Evolutionary conservation across 2,113 vertebrate genomes (phyloP), one percentile per base, ranked within the genome.

Genomic region (Numenius arquata): DNA sequence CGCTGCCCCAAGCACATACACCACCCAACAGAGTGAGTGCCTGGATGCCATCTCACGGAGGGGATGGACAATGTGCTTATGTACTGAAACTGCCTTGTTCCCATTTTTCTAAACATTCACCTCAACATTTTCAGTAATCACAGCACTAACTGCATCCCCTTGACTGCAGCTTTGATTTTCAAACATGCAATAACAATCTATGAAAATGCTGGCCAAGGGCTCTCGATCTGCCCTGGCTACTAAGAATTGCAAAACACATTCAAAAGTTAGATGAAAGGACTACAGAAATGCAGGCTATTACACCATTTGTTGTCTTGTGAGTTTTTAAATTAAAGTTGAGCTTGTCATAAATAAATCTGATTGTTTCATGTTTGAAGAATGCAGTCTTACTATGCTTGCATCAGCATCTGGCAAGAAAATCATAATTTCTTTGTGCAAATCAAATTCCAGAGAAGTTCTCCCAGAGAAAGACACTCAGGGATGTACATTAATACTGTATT

Each of bases 111-210:
- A 43, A 90, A 53, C 26, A 77, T 81, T 96, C 89, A 95, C 66
- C 68, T 95, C 88, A 47, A n/a, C n/a, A 72, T 61, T 75, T 63
- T 66, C 76, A 63, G 85, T 65, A 92, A 97, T 88, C 71, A 95
- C 88, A 91, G 83, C 93, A 75, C 47, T 91, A 68, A 79, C 77
- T 56, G 72, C n/a, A 75, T 34, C 74, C 56, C 71, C 73, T 85
- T 85, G 93, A 78, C 56, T 91, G 93, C 21, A 95, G 73, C 84
- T 81, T 80, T 94, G 89, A 89, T 94, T 97, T 97, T 47, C 86
- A 93, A 95, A 90, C 22, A 76, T 1, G 15, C 53, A 92, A 89
- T 75, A 91, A 90, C 12, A 65, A 96, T 55, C 89, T 74, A 47
- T 1, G 4, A 88, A 85, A 74, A 38, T 5, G 20, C 1, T 45